phyloP scores from a whole-genome alignment of 2,113 vertebrate genomes.

The Murina feae region DNA sequence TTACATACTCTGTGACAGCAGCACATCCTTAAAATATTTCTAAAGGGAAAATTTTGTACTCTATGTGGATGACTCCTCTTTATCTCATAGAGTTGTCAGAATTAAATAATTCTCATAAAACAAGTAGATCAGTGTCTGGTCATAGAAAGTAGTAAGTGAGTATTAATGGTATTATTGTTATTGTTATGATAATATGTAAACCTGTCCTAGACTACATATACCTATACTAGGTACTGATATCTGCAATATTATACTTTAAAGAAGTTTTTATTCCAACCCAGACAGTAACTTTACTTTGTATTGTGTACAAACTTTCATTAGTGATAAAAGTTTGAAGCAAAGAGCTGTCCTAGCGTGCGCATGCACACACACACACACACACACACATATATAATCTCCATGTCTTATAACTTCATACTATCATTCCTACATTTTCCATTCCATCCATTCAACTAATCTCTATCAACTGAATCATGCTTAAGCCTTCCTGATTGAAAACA shows the following conservation, averaged over 20 bases:
- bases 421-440: not conserved
- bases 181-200: not conserved
- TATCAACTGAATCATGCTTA: not conserved
- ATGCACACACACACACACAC: too few relatives aligned
- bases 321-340: slow-evolving; percentile 4
- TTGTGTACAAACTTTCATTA: not conserved
- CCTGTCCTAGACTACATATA: not conserved
- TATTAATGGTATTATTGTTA: not conserved
- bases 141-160: not conserved
- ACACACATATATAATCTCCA: too few relatives aligned
- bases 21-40: not conserved
- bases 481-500: not conserved
- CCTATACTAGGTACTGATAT: not conserved
- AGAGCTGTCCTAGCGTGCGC: not conserved
- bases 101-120: not conserved
- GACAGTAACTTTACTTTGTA: slow-evolving; percentile 21
- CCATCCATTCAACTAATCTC: not conserved
- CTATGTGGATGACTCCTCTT: not conserved
- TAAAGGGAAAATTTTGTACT: not conserved
- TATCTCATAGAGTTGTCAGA: not conserved
- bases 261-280: not conserved
- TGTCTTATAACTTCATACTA: not conserved
- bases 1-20: not conserved
- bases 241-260: not conserved
- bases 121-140: not conserved